Evolutionary conservation across 2,797 vertebrate genomes (phyloP), one percentile per base, ranked within the genome.

Genomic region (Peromyscus melanophrys): DNA sequence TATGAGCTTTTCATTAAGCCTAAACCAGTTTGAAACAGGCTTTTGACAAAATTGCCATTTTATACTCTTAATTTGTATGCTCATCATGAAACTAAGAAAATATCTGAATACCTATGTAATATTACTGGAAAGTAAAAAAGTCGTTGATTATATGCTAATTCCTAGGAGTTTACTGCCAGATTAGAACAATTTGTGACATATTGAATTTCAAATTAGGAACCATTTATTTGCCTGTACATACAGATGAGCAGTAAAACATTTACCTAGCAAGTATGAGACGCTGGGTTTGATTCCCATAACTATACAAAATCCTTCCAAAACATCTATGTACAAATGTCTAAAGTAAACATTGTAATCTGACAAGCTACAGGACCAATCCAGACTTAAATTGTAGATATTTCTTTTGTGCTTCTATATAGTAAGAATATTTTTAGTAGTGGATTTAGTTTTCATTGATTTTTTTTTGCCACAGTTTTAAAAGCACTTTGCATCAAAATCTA

Each of bases 141-240:
- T 83, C 29, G 27, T 78, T n/a, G 25, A 52, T 73, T 89, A 83
- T 94, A 21, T 93, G 69, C 17, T 75, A 76, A 90, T 92, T 94
- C 76, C 16, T 27, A 84, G 9, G 52, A 40, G 43, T 19, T 96
- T 49, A 89, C 6, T 90, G n/a, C 0, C 23, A 87, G 14, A 81
- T 86, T 90, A 94, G 13, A 85, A 37, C 84, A 85, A 82, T 75
- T 85, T 95, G 6, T 89, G 73, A 93, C 76, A 4, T 52, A 37
- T n/a, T 84, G 69, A 92, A 82, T n/a, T 95, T 78, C 57, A 92
- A 95, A 86, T 83, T 78, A 65, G 55, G 78, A 94, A 83, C 1
- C 9, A 59, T 89, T 46, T 95, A 34, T 65, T 61, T 63, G 6
- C 6, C 4, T 84, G 11, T n/a, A 6, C 4, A 49, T 37, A 46